Evolutionary conservation across 2,113 vertebrate genomes (phyloP), one percentile per base, ranked within the genome.

Genomic region (Steatornis caripensis): DNA sequence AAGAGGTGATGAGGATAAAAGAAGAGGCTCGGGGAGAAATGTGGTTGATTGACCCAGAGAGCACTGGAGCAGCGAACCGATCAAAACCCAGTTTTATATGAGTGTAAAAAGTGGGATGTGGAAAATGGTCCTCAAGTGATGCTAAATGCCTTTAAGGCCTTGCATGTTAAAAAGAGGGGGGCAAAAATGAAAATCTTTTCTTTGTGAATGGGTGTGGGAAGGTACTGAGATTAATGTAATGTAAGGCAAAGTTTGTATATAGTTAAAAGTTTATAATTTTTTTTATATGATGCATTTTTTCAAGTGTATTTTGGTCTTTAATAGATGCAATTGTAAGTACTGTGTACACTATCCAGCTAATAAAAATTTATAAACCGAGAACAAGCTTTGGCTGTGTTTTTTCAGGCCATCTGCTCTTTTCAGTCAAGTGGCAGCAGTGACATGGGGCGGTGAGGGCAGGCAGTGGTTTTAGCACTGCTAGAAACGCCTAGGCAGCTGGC

Each of bases 261-360:
- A 97, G 89, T 95, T 85, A 60, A 94, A 85, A 95, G 90, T 97
- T 97, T 98, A 90, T 97, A 96, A 94, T 94, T 97, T 96, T 97
- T 97, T 97, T 97, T 97, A 97, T 97, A 97, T 94, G 91, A 95
- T 83, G 95, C 97, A 95, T 97, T 98, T 97, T 97, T 98, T 98
- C 97, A 95, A 95, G 96, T 97, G 97, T 97, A 97, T 97, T 98
- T 95, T 93, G 95, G 97, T 98, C 96, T 97, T 97, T 97, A 98
- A 98, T 98, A 98, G 97, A 98, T 98, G 97, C 97, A 95, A 97
- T 90, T 98, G 98, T 98, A 98, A 98, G 98, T 98, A 98, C 98
- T 97, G 98, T 98, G 97, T 98, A 98, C 98, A 97, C 93, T 95
- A 92, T 93, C 48, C 96, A 97, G 96, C 97, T 95, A 98, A 98